phyloP scores from a whole-genome alignment of 2,888 invertebrate species.

The Priapulus caudatus region DNA sequence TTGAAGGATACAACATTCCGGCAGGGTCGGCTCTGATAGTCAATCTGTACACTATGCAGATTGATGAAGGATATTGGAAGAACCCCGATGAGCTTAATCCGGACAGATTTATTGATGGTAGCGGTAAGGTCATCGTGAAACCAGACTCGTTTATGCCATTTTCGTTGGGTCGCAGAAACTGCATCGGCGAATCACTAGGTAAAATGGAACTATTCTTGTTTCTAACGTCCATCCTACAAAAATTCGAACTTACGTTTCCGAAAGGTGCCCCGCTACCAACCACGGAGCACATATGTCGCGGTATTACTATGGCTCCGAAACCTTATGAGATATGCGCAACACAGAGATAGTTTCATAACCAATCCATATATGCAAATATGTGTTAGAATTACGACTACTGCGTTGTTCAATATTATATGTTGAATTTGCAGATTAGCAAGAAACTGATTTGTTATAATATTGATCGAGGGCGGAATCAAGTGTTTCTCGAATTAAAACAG shows the following conservation, averaged over 20 bases:
- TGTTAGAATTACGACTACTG: too few relatives aligned
- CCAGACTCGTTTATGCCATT: slow-evolving; percentile 5
- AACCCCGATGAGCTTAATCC: slow-evolving; percentile 5
- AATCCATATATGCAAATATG: too few relatives aligned
- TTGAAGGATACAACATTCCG: neutral
- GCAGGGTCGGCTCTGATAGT: neutral
- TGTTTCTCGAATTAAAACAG: too few relatives aligned
- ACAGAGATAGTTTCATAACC: too few relatives aligned
- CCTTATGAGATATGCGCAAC: too few relatives aligned
- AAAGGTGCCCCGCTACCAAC: neutral
- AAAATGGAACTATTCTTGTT: slow-evolving; percentile 3
- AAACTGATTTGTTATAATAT: too few relatives aligned
- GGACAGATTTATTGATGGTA: neutral
- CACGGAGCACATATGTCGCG: too few relatives aligned
- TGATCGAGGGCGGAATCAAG: too few relatives aligned
- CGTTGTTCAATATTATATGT: too few relatives aligned
- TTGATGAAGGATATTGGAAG: slow-evolving; percentile 4
- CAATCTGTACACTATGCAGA: slow-evolving; percentile 8
- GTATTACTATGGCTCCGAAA: too few relatives aligned
- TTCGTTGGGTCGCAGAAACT: neutral
- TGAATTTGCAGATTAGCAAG: too few relatives aligned
- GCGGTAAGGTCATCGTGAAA: neutral
- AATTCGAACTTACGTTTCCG: neutral
- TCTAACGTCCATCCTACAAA: neutral
- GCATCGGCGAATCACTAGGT: neutral